A percentile compares a stretch with the other conserved stretches of the same genome.
phyloP scores from a whole-genome alignment of 2,113 vertebrate species.

The Lepus timidus region DNA sequence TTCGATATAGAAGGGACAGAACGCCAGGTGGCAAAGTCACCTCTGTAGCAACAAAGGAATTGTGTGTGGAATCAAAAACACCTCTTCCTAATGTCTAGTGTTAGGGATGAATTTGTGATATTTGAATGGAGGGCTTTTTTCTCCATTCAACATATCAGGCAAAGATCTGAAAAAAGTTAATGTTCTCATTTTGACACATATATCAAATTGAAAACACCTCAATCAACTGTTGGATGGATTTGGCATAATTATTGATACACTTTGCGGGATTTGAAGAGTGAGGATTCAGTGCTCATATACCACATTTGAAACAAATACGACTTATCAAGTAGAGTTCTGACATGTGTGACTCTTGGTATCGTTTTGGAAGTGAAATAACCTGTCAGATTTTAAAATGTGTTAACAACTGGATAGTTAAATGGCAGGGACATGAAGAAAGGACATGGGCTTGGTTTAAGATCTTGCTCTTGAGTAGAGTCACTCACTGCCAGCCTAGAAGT shows the following conservation, averaged over 20 bases:
- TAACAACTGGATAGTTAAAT: conserved; percentile 82
- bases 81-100: conserved; percentile 62
- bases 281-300: conserved; percentile 77
- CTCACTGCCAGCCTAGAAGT: conserved; percentile 63
- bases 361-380: conserved; percentile 80
- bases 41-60: conserved; percentile 64
- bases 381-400: conserved; percentile 76
- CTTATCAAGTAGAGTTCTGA: conserved; percentile 83
- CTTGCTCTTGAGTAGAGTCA: conserved; percentile 59
- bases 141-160: conserved; percentile 78
- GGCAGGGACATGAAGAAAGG: conserved; percentile 75
- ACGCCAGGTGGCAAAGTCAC: conserved; percentile 64
- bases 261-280: conserved; percentile 79
- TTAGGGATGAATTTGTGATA: conserved; percentile 60
- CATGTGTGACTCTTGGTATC: conserved; percentile 75
- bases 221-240: conserved; percentile 83
- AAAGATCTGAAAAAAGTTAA: conserved; percentile 80
- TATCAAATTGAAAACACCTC: conserved; percentile 83
- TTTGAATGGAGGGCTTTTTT: conserved; percentile 77
- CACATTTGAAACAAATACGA: conserved; percentile 77
- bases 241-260: conserved; percentile 84
- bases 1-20: background rate
- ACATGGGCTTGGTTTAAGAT: conserved; percentile 62
- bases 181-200: conserved; percentile 80
- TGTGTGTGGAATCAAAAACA: conserved; percentile 25